Evolutionary conservation across 2,888 invertebrate genomes (phyloP), one percentile per base, ranked within the genome.

Genomic region (Epirrhoe alternata): DNA sequence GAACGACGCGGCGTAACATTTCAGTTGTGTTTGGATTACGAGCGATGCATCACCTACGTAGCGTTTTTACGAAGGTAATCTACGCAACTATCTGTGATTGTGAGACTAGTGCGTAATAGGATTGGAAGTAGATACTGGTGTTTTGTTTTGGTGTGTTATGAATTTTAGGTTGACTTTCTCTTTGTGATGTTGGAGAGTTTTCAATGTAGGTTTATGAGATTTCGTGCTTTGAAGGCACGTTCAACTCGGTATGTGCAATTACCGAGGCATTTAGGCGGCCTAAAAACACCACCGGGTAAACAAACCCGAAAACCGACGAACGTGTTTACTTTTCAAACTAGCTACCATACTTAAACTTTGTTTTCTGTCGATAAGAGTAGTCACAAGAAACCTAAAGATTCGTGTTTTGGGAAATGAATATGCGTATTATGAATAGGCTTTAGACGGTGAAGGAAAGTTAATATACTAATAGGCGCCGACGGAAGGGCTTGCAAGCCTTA

Each of bases 41-140:
- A 82, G 82, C 74, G 86, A 92, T 92, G 92, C 91, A 92, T 85
- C 92, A 91, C 88, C 85, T 92, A 77, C 92, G 92, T 69, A 87
- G 77, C 74, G 92, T 92, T 74, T 92, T 92, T 75, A 79, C 83
- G 30, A 92, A 92, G 92, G 92, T 92, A 51, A 64, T 65, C 58
- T 66, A 62, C 74, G 71, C 70, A 55, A 24, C 56, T 75, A 68
- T 68, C 71, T 58, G 35, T 57, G 45, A 70, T 67, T 61, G 68
- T 53, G 52, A 57, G 49, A 56, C 38, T 33, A 57, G 58, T 64
- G 17, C 61, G 35, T 57, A 10, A 50, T 66, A 62, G 57, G 3
- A 17, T 30, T 56, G 10, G 17, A 17, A 35, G n/a, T n/a, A n/a
- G n/a, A n/a, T n/a, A n/a, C n/a, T 42, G 38, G 38, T 10, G 8